Conservation (phyloP, 2,888 invertebrate species). For the Apamea anceps region DNA sequence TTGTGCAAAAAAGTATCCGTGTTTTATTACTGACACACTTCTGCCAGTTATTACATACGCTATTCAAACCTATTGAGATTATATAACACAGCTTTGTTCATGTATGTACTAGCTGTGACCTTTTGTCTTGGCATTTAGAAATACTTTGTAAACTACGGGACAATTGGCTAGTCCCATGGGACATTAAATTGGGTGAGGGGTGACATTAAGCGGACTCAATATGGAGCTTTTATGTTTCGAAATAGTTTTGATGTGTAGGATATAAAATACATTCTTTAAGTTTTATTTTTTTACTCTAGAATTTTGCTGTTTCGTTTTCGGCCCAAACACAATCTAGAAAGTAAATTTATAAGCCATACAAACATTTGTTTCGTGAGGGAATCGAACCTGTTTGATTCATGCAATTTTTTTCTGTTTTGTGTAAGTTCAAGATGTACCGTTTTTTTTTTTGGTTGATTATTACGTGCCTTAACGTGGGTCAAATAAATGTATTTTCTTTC, state of each 20-base stretch:
- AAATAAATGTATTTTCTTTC: too few relatives aligned
- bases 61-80: conserved; percentile 14
- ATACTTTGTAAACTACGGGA: conserved; percentile 34
- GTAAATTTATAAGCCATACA: not conserved
- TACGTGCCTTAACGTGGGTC: too few relatives aligned
- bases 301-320: too few relatives aligned
- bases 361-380: not conserved
- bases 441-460: too few relatives aligned
- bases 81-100: conserved; percentile 27
- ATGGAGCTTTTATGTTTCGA: not conserved
- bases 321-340: not conserved
- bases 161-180: conserved; percentile 31
- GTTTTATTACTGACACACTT: conserved; percentile 37
- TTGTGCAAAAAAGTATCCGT: conserved; percentile 15
- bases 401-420: too few relatives aligned
- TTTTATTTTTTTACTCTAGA: not conserved
- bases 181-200: conserved; percentile 19
- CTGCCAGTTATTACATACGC: not conserved
- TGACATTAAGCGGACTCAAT: conserved; percentile 13
- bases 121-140: conserved; percentile 44
- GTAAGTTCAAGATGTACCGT: too few relatives aligned
- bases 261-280: not conserved
- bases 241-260: not conserved
- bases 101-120: conserved; percentile 34
- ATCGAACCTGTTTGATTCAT: not conserved